phyloP scores from a whole-genome alignment of 1,140 invertebrate genomes.

The Adoxophyes honmai region DNA sequence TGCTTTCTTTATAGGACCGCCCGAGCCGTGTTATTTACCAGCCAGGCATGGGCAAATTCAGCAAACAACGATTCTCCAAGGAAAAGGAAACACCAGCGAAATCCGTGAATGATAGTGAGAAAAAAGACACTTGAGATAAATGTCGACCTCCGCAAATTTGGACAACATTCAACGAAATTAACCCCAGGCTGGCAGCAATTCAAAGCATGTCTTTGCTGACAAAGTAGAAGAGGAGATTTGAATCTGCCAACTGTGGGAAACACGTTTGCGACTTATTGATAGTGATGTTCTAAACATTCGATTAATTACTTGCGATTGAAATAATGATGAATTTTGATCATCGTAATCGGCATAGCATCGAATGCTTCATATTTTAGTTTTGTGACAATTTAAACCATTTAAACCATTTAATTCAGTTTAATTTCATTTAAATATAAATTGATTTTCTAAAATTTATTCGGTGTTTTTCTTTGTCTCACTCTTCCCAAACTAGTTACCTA shows the following conservation, averaged over 20 bases:
- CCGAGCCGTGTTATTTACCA: slow-evolving; percentile 85
- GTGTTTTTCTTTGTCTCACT: slow-evolving; percentile 26
- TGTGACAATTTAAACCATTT: slow-evolving; percentile 33
- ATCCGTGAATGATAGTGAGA: slow-evolving; percentile 61
- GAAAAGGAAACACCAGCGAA: slow-evolving; percentile 72
- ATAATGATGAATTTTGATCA: slow-evolving; percentile 45
- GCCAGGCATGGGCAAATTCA: slow-evolving; percentile 85
- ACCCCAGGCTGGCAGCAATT: slow-evolving; percentile 58
- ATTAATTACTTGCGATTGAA: slow-evolving; percentile 50
- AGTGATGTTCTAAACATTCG: slow-evolving; percentile 42
- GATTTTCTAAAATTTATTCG: slow-evolving; percentile 36
- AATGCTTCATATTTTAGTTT: slow-evolving; percentile 58
- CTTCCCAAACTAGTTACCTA: neutral
- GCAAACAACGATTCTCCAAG: slow-evolving; percentile 81
- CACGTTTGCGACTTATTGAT: slow-evolving; percentile 47
- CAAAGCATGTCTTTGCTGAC: slow-evolving; percentile 45
- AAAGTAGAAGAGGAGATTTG: slow-evolving; percentile 51
- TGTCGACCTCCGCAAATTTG: slow-evolving; percentile 46
- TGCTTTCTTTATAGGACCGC: slow-evolving; percentile 78
- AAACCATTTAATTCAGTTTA: slow-evolving; percentile 56
- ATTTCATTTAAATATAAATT: slow-evolving; percentile 71
- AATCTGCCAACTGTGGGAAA: slow-evolving; percentile 58
- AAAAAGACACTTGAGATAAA: slow-evolving; percentile 66
- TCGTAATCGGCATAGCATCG: slow-evolving; percentile 50
- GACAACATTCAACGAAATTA: slow-evolving; percentile 69